Percentiles rank a stretch among this genome's conserved stretches.
phyloP scores from a whole-genome alignment of 2,113 vertebrate species.

The Patagioenas fasciata region DNA sequence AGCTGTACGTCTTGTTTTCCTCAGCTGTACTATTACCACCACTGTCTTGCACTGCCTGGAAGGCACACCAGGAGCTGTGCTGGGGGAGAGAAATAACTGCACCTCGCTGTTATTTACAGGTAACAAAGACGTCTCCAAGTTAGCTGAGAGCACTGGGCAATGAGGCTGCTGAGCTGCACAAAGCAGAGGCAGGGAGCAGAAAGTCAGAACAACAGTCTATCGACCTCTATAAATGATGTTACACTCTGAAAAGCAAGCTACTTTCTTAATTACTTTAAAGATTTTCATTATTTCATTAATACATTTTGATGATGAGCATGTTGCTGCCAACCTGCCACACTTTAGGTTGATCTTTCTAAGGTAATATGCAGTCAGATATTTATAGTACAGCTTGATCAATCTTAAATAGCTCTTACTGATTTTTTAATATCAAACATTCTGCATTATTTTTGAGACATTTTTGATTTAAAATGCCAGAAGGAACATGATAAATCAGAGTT shows the following conservation, averaged over 20 bases:
- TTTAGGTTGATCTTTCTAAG: not conserved
- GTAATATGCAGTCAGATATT: not conserved
- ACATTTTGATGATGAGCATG: not conserved
- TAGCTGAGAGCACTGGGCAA: not conserved
- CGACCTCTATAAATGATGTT: conserved; percentile 4
- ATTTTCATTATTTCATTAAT: conserved; percentile 8
- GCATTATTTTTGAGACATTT: conserved; percentile 14
- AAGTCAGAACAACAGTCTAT: conserved; percentile 46
- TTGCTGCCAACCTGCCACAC: not conserved
- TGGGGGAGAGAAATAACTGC: not conserved
- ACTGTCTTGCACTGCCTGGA: not conserved
- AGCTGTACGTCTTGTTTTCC: not conserved
- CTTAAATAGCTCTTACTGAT: not conserved
- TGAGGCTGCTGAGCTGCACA: conserved; percentile 39
- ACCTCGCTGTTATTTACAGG: conserved; percentile 28
- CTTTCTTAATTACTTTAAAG: conserved; percentile 32
- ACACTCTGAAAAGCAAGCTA: not conserved
- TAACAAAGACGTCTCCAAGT: conserved; percentile 28
- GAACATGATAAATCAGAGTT: not conserved
- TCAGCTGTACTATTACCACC: not conserved
- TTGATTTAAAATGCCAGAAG: conserved; percentile 3
- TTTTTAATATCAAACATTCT: not conserved
- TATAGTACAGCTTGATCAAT: not conserved
- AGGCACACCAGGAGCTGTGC: conserved; percentile 29
- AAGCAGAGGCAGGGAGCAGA: conserved; percentile 30